A percentile compares a stretch with the other conserved stretches of the same genome.
Evolutionary conservation across 2,797 vertebrate genomes (phyloP).

Genomic region (Sebastes umbrosus): DNA sequence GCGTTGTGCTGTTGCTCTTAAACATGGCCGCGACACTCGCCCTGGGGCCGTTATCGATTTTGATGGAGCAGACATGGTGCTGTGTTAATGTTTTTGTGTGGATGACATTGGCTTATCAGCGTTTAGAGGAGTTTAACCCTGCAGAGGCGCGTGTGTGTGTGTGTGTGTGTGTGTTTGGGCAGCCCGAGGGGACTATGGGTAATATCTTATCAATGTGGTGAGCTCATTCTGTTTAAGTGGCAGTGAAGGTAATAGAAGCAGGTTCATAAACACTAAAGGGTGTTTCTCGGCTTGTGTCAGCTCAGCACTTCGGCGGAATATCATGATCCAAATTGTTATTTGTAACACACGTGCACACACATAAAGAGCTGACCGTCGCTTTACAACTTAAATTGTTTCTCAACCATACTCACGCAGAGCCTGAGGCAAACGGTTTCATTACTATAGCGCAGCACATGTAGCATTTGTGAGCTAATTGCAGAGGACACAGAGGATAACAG

Average conservation of each 20-base stretch:
- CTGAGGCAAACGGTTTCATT: slow-evolving; percentile 35
- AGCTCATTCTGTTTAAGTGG: slow-evolving; percentile 75
- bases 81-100: slow-evolving; percentile 62
- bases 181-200: slow-evolving; percentile 23
- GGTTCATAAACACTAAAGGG: slow-evolving; percentile 50
- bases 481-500: slow-evolving; percentile 15
- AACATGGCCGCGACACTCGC: slow-evolving; percentile 38
- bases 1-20: slow-evolving; percentile 53
- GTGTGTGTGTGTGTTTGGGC: neutral
- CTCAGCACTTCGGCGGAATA: slow-evolving; percentile 57
- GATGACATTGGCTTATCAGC: slow-evolving; percentile 79
- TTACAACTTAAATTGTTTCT: slow-evolving; percentile 21
- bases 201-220: slow-evolving; percentile 63
- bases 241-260: slow-evolving; percentile 56
- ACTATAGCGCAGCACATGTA: slow-evolving; percentile 5
- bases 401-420: neutral
- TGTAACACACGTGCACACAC: slow-evolving; percentile 5
- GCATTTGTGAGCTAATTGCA: slow-evolving; percentile 30
- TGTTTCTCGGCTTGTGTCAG: slow-evolving; percentile 47
- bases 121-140: slow-evolving; percentile 55
- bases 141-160: neutral
- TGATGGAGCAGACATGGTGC: slow-evolving; percentile 58
- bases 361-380: slow-evolving; percentile 12
- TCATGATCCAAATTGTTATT: slow-evolving; percentile 48
- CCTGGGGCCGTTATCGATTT: slow-evolving; percentile 77